Evolutionary conservation across 2,797 vertebrate genomes (phyloP).

Genomic region (Notolabrus celidotus): DNA sequence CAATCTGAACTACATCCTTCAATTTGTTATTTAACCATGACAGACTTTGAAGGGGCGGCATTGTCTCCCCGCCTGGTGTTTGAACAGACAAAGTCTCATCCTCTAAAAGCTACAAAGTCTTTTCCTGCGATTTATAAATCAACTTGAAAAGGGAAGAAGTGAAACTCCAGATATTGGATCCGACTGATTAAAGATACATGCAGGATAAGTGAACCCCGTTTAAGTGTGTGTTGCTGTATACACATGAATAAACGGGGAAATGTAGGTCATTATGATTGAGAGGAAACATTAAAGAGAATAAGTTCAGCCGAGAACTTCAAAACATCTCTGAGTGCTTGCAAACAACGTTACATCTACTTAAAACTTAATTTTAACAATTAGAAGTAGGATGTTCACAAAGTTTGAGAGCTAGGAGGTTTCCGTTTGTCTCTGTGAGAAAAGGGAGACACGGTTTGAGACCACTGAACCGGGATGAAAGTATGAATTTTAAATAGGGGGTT

Average conservation of each 20-base stretch:
- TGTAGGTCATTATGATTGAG: conserved; percentile 59
- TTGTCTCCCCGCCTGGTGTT: conserved; percentile 34
- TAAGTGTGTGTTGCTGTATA: conserved; percentile 20
- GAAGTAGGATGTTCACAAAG: conserved; percentile 9
- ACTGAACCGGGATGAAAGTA: conserved; percentile 11
- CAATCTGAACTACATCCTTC: conserved; percentile 67
- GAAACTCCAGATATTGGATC: conserved; percentile 3
- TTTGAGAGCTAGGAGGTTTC: conserved; percentile 1
- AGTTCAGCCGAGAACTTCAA: conserved; percentile 35
- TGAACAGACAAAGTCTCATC: conserved; percentile 6
- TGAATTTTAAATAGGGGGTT: neutral
- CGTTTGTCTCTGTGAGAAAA: neutral
- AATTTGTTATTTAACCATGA: conserved; percentile 75
- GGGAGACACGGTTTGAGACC: neutral
- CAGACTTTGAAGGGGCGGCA: conserved; percentile 58
- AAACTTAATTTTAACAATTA: conserved; percentile 22
- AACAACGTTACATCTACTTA: conserved; percentile 35
- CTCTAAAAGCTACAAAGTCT: neutral
- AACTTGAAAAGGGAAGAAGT: conserved; percentile 4
- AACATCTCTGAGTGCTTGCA: conserved; percentile 33
- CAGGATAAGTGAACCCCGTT: conserved; percentile 2
- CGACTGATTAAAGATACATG: conserved; percentile 10
- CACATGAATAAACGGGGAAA: conserved; percentile 62
- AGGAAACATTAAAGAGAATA: conserved; percentile 62
- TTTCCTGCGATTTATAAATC: conserved; percentile 1